Base-by-base conservation (phyloP, 2,888 invertebrate species). In the Apomyelois bistriatella region DNA sequence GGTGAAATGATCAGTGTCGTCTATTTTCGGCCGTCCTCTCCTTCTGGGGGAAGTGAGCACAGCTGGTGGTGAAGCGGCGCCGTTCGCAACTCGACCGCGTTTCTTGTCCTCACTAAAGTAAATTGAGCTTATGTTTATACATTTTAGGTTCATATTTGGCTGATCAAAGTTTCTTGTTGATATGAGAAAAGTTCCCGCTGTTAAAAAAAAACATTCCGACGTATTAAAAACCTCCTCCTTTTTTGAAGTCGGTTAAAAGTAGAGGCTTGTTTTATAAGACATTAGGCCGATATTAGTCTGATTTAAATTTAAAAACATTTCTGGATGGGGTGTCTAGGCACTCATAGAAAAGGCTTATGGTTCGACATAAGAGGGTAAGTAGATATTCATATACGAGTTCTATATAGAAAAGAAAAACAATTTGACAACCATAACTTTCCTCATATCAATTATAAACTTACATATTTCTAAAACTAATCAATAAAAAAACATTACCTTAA, bases 1-100 rank as follows among this genome's bases (percentile, higher is more conserved):
- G 0, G 86, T 79, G 72, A 90, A 89, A 65, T 85, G 68, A 65
- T 90, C 88, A 0, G 74, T 70, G 40, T 84, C 81, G 52, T 80
- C 85, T 0, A 48, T 41, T 0, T 64, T 61, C 10, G 74, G 72
- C 0, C 82, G 65, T 0, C 79, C 83, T 28, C 87, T 77, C 7
- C 43, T 17, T 3, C 84, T 76, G 3, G 78, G 42, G 4, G 62
- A 55, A 6, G 77, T 10, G 9, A 41, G 5, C 3, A 41, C 60
- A 12, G 62, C 56, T 3, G 71, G 65, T 0, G 79, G 73, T 0
- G 78, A 58, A 43, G 78, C 58, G 36, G 81, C 74, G 16, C 83
- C 84, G 68, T 84, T 84, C 4, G 82, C 67, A 1, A 83, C 58
- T 1, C 62, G 57, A 22, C 65, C 62, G 0, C 65, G 56, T 52